These are phyloP conservation scores for Cebidichthys violaceus DNA, from an alignment of 2,113 vertebrate species.

Conservation along the genomic window DNA sequence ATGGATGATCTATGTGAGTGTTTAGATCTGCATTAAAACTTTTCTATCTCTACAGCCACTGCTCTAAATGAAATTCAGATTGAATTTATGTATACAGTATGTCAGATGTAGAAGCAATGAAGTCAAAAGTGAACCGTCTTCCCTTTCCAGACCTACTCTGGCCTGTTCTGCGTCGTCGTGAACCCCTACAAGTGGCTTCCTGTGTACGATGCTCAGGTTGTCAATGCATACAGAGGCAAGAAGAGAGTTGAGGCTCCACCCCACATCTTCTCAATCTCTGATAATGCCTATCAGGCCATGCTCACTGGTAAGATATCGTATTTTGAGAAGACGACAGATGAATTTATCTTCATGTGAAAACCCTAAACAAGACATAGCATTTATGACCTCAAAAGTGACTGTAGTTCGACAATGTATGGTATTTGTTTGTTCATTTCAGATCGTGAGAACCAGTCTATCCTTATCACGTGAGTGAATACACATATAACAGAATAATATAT, in stretches of 20 bases:
- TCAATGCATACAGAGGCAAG: conserved; percentile 75
- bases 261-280: conserved; percentile 83
- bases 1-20: conserved; percentile 93
- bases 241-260: conserved; percentile 83
- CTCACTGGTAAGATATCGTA: conserved; percentile 72
- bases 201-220: conserved; percentile 83
- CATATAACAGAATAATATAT: background rate
- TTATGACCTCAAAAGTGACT: background rate
- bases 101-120: background rate
- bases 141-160: conserved; percentile 87
- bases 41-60: background rate
- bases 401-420: background rate
- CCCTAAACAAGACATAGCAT: background rate
- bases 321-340: background rate
- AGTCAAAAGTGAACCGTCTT: background rate
- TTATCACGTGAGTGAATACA: conserved; percentile 87
- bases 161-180: conserved; percentile 90
- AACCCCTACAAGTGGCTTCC: conserved; percentile 94
- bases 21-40: background rate
- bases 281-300: conserved; percentile 83
- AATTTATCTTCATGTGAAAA: background rate
- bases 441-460: conserved; percentile 86
- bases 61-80: background rate
- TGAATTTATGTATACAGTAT: background rate
- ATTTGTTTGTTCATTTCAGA: conserved; percentile 74